Evolutionary conservation across 2,797 vertebrate genomes (phyloP).

Genomic region (Melanitta fusca): DNA sequence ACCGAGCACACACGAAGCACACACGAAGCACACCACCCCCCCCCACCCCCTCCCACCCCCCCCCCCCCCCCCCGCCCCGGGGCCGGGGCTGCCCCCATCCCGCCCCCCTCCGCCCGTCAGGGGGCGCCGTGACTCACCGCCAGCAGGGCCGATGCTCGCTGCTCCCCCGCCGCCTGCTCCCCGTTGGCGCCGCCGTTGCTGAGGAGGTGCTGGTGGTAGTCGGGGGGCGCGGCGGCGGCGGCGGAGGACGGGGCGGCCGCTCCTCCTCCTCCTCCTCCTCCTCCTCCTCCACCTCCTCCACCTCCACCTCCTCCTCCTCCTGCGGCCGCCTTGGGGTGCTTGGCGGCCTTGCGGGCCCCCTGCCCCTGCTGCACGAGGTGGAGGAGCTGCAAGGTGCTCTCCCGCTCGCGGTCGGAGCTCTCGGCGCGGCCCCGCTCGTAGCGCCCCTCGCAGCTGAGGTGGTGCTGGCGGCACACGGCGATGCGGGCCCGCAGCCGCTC

Average conservation of each 20-base stretch:
- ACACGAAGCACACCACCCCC: too few relatives aligned
- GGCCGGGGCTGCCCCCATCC: not conserved
- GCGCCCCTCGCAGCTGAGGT: slow-evolving; percentile 93
- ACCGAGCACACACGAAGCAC: too few relatives aligned
- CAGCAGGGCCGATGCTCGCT: slow-evolving; percentile 89
- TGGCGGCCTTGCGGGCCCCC: slow-evolving; percentile 83
- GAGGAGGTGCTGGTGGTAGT: slow-evolving; percentile 76
- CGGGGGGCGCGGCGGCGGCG: slow-evolving; percentile 59
- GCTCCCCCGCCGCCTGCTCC: slow-evolving; percentile 79
- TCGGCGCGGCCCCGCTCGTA: slow-evolving; percentile 93
- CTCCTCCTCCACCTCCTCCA: too few relatives aligned
- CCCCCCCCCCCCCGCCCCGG: not conserved
- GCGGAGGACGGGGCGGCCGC: slow-evolving; percentile 41
- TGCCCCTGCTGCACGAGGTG: slow-evolving; percentile 93
- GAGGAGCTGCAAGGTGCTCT: slow-evolving; percentile 92
- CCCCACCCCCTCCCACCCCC: too few relatives aligned
- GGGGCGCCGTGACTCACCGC: slow-evolving; percentile 86
- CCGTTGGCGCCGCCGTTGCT: slow-evolving; percentile 69
- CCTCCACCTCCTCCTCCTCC: not conserved
- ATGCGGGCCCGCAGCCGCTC: slow-evolving; percentile 95
- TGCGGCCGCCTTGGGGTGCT: slow-evolving; percentile 81
- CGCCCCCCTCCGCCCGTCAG: slow-evolving; percentile 16
- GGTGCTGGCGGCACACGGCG: slow-evolving; percentile 93
- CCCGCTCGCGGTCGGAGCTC: slow-evolving; percentile 91
- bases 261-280: slow-evolving; percentile 57